phyloP scores from a whole-genome alignment of 1,140 invertebrate species.

The Bombus sylvicola region DNA sequence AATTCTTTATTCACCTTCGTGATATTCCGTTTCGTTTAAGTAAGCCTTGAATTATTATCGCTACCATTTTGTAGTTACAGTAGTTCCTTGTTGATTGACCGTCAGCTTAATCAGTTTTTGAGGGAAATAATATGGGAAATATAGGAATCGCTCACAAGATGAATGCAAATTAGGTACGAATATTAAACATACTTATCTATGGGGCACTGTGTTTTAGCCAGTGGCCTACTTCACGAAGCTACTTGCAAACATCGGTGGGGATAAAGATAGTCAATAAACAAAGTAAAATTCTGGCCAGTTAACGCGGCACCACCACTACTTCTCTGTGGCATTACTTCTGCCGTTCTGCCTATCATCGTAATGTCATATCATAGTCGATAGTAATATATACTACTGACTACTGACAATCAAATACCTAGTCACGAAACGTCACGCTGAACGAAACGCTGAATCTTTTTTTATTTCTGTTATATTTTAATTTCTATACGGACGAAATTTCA shows the following conservation, averaged over 20 bases:
- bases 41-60: constrained; percentile 45
- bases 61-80: constrained; percentile 32
- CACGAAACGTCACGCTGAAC: background rate
- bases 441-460: background rate
- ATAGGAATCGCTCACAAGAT: background rate
- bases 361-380: constrained; percentile 13
- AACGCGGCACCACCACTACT: background rate
- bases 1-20: constrained; percentile 20
- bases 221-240: background rate
- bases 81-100: background rate
- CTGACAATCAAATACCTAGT: background rate
- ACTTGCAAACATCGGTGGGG: background rate
- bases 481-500: background rate
- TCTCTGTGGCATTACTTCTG: too few relatives aligned
- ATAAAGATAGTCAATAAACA: background rate
- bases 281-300: background rate
- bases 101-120: background rate
- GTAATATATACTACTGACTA: too few relatives aligned
- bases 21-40: constrained; percentile 4
- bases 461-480: background rate
- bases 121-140: background rate
- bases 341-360: background rate
- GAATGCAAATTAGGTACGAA: background rate
- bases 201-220: background rate
- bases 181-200: background rate